These are phyloP conservation scores for Theonella swinhoei DNA, from an alignment of 37 sponge, comb jelly and placozoan genomes.

Conservation along the genomic window DNA sequence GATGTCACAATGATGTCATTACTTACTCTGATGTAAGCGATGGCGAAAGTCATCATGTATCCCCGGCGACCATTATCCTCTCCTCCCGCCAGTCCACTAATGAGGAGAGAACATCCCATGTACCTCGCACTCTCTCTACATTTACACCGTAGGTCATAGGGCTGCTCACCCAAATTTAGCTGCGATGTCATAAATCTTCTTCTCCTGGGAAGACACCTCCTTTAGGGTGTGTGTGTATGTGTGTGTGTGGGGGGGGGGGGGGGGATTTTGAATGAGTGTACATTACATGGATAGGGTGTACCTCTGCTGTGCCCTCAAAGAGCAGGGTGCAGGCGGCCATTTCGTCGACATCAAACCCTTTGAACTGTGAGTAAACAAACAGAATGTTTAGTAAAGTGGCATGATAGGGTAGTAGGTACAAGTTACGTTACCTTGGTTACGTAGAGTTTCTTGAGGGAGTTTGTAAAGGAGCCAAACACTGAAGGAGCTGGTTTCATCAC, in stretches of 20 bases:
- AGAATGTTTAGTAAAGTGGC: background rate
- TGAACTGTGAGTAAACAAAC: constrained; percentile 66
- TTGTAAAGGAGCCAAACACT: constrained; percentile 30
- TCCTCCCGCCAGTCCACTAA: constrained; percentile 90
- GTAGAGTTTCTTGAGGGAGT: constrained; percentile 80
- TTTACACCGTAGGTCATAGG: background rate
- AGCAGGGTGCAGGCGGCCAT: constrained; percentile 84
- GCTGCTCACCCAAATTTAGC: constrained; percentile 66
- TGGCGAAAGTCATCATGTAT: constrained; percentile 87
- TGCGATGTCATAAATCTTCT: constrained; percentile 72
- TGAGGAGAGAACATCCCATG: too few species aligned
- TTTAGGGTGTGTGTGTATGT: too few species aligned
- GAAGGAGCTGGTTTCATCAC: constrained; percentile 59
- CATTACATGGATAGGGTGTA: background rate
- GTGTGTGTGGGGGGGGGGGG: too few species aligned
- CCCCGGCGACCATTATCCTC: constrained; percentile 93
- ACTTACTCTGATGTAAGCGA: constrained; percentile 91
- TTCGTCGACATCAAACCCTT: constrained; percentile 82
- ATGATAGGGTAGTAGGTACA: background rate
- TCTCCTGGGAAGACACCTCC: constrained; percentile 83
- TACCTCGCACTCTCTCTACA: background rate
- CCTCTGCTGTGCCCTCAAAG: constrained; percentile 86
- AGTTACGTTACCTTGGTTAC: constrained; percentile 61
- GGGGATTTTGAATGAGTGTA: background rate
- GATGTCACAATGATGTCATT: background rate